Evolutionary conservation across 1,140 invertebrate species (phyloP).

Genomic region (Drosophila littoralis): DNA sequence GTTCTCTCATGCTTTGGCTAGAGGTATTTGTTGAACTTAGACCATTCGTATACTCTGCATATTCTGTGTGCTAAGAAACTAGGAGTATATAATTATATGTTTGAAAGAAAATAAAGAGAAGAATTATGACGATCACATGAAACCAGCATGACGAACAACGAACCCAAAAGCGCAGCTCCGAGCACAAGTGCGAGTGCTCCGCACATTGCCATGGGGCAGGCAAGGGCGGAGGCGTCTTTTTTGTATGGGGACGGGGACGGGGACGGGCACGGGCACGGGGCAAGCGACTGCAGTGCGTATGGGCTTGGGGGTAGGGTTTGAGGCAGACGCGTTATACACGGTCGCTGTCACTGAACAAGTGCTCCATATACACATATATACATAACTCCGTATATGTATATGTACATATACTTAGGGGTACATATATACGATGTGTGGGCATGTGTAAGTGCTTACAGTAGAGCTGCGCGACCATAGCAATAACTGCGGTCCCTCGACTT

Average conservation of each 20-base stretch:
- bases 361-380: slow-evolving; percentile 42
- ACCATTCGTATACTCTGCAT: background rate
- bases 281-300: slow-evolving; percentile 8
- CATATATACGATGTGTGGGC: background rate
- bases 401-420: slow-evolving; percentile 2
- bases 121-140: slow-evolving; percentile 67
- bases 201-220: background rate
- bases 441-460: background rate
- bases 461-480: slow-evolving; percentile 27
- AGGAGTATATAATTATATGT: slow-evolving; percentile 9
- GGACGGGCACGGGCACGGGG: background rate
- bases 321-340: slow-evolving; percentile 26
- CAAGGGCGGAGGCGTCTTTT: slow-evolving; percentile 1
- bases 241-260: background rate
- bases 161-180: slow-evolving; percentile 66
- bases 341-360: slow-evolving; percentile 63
- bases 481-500: slow-evolving; percentile 29
- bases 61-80: background rate
- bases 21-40: background rate
- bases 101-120: slow-evolving; percentile 18
- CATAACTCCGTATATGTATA: slow-evolving; percentile 9
- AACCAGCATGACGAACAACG: slow-evolving; percentile 80
- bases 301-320: slow-evolving; percentile 2
- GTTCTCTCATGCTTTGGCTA: too few species aligned
- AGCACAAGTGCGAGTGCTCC: too few species aligned